Evolutionary conservation across 2,888 invertebrate genomes (phyloP).

Genomic region (Patella depressa): DNA sequence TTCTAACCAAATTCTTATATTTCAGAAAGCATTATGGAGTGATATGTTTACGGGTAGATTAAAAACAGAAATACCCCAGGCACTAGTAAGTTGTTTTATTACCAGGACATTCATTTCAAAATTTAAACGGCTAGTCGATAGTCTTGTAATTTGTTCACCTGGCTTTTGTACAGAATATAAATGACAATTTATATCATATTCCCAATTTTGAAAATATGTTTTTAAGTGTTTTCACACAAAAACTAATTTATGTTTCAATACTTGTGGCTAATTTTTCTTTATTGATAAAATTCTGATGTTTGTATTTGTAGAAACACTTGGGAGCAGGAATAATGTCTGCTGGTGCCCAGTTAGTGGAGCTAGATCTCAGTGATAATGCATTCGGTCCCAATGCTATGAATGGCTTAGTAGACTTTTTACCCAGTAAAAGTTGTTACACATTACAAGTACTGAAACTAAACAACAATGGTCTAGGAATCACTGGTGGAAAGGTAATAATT

Average conservation of each 20-base stretch:
- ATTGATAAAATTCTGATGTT: neutral
- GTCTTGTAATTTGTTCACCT: too few relatives aligned
- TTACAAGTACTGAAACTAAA: conserved; percentile 87
- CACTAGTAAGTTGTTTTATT: conserved; percentile 77
- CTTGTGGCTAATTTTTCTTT: too few relatives aligned
- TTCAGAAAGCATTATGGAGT: conserved; percentile 86
- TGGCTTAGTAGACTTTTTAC: conserved; percentile 86
- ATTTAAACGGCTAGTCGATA: too few relatives aligned
- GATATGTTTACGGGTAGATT: conserved; percentile 97
- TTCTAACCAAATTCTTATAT: conserved; percentile 26
- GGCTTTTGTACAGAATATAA: too few relatives aligned
- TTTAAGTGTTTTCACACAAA: too few relatives aligned
- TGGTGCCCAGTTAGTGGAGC: conserved; percentile 82
- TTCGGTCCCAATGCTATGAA: conserved; percentile 95
- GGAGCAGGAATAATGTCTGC: conserved; percentile 87
- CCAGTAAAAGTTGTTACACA: conserved; percentile 87
- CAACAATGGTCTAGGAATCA: conserved; percentile 94
- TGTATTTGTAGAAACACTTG: conserved; percentile 76
- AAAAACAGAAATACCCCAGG: conserved; percentile 94
- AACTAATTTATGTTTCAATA: too few relatives aligned
- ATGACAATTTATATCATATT: too few relatives aligned
- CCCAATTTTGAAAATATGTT: too few relatives aligned
- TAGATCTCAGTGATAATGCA: conserved; percentile 97
- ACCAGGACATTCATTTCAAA: neutral
- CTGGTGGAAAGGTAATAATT: conserved; percentile 80